Percentiles rank a stretch among this genome's conserved stretches.
phyloP scores from a whole-genome alignment of 2,888 invertebrate genomes.

The Tholera decimalis region DNA sequence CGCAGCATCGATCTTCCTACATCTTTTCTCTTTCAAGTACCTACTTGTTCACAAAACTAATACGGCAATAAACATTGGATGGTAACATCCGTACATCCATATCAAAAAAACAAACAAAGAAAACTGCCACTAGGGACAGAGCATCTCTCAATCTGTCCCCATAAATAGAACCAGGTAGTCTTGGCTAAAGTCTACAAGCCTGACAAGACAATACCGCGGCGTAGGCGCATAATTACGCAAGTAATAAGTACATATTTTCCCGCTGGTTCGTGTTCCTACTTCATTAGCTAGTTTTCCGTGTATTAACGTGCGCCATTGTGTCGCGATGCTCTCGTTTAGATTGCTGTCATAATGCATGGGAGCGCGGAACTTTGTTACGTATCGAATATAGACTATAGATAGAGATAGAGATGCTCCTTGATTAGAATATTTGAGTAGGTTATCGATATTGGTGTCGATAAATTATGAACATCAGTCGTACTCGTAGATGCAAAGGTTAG shows the following conservation, averaged over 20 bases:
- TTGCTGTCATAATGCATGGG: slow-evolving; percentile 70
- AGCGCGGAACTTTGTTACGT: slow-evolving; percentile 69
- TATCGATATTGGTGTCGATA: slow-evolving; percentile 17
- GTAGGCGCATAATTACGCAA: slow-evolving; percentile 62
- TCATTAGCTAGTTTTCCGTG: slow-evolving; percentile 62
- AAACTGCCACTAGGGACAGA: background rate
- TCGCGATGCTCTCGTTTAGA: slow-evolving; percentile 63
- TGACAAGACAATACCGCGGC: slow-evolving; percentile 60
- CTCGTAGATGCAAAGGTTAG: background rate
- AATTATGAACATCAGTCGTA: background rate
- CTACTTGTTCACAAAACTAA: background rate
- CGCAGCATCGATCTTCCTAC: background rate
- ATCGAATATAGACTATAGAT: slow-evolving; percentile 50
- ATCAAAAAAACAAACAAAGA: slow-evolving; percentile 1
- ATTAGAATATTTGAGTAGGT: slow-evolving; percentile 15
- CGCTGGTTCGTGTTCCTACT: slow-evolving; percentile 59
- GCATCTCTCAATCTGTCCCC: slow-evolving; percentile 14
- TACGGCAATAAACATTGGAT: slow-evolving; percentile 1
- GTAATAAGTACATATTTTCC: slow-evolving; percentile 53
- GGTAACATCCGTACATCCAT: background rate
- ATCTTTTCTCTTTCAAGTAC: background rate
- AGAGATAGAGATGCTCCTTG: slow-evolving; percentile 50
- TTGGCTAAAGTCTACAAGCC: slow-evolving; percentile 10
- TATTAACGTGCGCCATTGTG: slow-evolving; percentile 61
- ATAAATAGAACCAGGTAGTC: slow-evolving; percentile 31